These are phyloP conservation scores for Lagorchestes hirsutus DNA, from an alignment of 2,797 vertebrate species.

Conservation along the genomic window DNA sequence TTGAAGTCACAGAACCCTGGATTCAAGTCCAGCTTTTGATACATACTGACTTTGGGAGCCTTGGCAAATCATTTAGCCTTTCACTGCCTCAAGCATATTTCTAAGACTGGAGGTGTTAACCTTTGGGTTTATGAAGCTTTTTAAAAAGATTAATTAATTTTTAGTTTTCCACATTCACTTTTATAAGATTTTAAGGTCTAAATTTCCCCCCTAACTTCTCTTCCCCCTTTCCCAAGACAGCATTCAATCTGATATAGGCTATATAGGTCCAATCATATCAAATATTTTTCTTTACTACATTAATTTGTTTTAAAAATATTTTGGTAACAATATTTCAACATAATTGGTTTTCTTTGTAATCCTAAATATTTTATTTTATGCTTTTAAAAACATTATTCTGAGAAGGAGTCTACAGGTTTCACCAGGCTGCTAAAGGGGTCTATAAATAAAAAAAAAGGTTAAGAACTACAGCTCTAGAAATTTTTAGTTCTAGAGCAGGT, in stretches of 20 bases:
- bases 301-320: neutral
- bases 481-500: neutral
- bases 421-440: neutral
- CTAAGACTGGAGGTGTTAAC: neutral
- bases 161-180: too few relatives aligned
- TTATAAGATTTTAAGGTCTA: too few relatives aligned
- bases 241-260: too few relatives aligned
- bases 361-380: neutral
- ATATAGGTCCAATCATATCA: too few relatives aligned
- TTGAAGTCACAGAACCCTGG: neutral
- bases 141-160: too few relatives aligned
- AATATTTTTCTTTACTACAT: too few relatives aligned
- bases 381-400: neutral
- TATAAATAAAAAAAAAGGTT: neutral
- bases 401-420: neutral
- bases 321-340: neutral
- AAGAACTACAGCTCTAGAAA: neutral
- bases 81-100: neutral
- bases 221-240: too few relatives aligned
- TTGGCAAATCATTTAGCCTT: neutral
- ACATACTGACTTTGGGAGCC: neutral
- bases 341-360: neutral
- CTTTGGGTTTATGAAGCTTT: neutral
- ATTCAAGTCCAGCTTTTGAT: neutral
- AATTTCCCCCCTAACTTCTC: too few relatives aligned